Percentiles rank a stretch among this genome's conserved stretches.
phyloP scores from a whole-genome alignment of 2,888 invertebrate species.

The Oxystoma pomonae region DNA sequence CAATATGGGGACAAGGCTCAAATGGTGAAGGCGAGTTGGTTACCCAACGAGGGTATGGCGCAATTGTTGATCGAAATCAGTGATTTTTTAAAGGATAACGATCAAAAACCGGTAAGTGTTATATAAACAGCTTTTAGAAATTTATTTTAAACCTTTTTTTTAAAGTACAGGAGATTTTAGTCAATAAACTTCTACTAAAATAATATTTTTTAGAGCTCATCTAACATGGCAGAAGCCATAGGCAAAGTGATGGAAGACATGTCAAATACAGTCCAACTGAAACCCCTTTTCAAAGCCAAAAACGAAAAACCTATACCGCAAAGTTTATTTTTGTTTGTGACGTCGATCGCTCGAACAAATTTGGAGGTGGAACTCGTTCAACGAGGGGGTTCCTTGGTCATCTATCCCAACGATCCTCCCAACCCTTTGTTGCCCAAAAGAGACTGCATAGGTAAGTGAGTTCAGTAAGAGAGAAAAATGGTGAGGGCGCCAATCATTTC shows the following conservation, averaged over 20 bases:
- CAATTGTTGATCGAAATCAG: conserved; percentile 50
- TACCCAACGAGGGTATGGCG: conserved; percentile 47
- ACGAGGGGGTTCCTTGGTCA: conserved; percentile 72
- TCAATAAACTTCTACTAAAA: not conserved
- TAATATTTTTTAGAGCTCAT: conserved; percentile 53
- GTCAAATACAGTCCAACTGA: conserved; percentile 80
- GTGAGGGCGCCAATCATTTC: too few relatives aligned
- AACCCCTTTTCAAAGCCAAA: conserved; percentile 73
- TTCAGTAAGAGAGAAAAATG: too few relatives aligned
- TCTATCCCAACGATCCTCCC: conserved; percentile 42
- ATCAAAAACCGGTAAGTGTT: conserved; percentile 59
- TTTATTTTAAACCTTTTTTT: too few relatives aligned
- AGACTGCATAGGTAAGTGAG: conserved; percentile 66
- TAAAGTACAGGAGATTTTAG: too few relatives aligned
- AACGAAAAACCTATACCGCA: conserved; percentile 60
- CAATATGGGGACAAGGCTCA: conserved; percentile 64
- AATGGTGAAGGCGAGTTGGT: conserved; percentile 55
- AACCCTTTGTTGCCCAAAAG: conserved; percentile 69
- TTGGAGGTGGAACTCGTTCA: conserved; percentile 90
- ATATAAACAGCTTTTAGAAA: not conserved
- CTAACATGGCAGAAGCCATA: conserved; percentile 81
- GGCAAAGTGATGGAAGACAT: conserved; percentile 93
- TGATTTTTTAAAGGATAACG: conserved; percentile 64
- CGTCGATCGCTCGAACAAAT: conserved; percentile 86
- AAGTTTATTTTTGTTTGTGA: conserved; percentile 82